A percentile compares a stretch with the other conserved stretches of the same genome.
Conservation (phyloP, 2,888 invertebrate species). For the Philopedon plagiatum region DNA sequence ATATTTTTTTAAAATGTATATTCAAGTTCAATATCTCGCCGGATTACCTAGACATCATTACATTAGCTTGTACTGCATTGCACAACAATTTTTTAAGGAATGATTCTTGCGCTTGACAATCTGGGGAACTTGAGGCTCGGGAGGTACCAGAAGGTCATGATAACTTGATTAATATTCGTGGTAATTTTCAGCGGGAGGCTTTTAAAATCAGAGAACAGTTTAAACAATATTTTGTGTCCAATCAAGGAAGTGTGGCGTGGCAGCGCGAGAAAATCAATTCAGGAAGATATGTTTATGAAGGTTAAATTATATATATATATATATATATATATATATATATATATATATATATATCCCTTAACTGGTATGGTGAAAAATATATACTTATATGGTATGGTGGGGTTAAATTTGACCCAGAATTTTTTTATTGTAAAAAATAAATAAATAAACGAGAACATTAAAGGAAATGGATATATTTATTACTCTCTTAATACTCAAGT, state of each 20-base stretch:
- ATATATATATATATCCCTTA: too few relatives aligned
- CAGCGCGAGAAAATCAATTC: neutral
- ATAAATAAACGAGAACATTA: too few relatives aligned
- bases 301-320: too few relatives aligned
- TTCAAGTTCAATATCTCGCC: slow-evolving; percentile 33
- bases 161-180: slow-evolving; percentile 30
- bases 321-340: too few relatives aligned
- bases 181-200: slow-evolving; percentile 33
- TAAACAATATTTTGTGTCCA: slow-evolving; percentile 37
- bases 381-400: too few relatives aligned
- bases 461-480: too few relatives aligned
- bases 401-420: too few relatives aligned
- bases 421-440: too few relatives aligned
- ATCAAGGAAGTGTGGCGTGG: slow-evolving; percentile 2
- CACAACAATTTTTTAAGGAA: slow-evolving; percentile 34
- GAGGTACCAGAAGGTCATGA: slow-evolving; percentile 29
- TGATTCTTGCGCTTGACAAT: slow-evolving; percentile 22
- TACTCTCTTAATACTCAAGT: too few relatives aligned
- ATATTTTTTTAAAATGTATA: too few relatives aligned
- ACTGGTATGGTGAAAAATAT: too few relatives aligned
- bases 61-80: slow-evolving; percentile 10
- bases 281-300: too few relatives aligned
- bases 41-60: slow-evolving; percentile 3
- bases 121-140: slow-evolving; percentile 30
- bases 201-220: slow-evolving; percentile 36